These are phyloP conservation scores for Mola mola DNA, from an alignment of 2,113 vertebrate species.

Conservation along the genomic window DNA sequence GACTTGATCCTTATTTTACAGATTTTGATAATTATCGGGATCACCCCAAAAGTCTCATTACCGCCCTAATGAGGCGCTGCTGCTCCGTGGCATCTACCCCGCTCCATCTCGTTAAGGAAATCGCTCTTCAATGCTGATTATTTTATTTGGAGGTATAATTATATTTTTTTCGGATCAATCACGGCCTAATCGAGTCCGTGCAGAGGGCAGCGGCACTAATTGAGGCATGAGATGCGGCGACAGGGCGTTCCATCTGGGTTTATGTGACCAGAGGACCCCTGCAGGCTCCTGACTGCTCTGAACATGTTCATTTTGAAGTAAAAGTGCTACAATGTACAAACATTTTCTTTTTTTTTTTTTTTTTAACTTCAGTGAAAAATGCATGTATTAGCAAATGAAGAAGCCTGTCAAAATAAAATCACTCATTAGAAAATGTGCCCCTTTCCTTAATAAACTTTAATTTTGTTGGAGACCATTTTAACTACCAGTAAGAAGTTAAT, in stretches of 20 bases:
- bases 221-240: slow-evolving; percentile 92
- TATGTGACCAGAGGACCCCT: slow-evolving; percentile 48
- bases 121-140: slow-evolving; percentile 99
- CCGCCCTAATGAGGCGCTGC: slow-evolving; percentile 95
- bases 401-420: no score
- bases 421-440: no score
- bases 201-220: slow-evolving; percentile 96
- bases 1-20: slow-evolving; percentile 83
- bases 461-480: no score
- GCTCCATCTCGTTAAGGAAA: slow-evolving; percentile 99
- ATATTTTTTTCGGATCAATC: slow-evolving; percentile 99
- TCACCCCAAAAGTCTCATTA: slow-evolving; percentile 97
- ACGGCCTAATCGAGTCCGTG: slow-evolving; percentile 98
- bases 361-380: no score
- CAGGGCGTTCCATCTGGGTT: slow-evolving; percentile 74
- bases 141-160: slow-evolving; percentile 99
- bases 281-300: slow-evolving; percentile 6
- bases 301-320: background rate
- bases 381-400: no score
- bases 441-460: no score
- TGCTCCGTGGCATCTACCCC: slow-evolving; percentile 95
- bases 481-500: no score
- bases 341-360: no score
- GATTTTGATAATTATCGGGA: slow-evolving; percentile 85
- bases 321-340: background rate